Percentiles rank a stretch among this genome's conserved stretches.
These are phyloP conservation scores for Eristalis pertinax DNA, from an alignment of 2,888 invertebrate species.

Conservation along the genomic window DNA sequence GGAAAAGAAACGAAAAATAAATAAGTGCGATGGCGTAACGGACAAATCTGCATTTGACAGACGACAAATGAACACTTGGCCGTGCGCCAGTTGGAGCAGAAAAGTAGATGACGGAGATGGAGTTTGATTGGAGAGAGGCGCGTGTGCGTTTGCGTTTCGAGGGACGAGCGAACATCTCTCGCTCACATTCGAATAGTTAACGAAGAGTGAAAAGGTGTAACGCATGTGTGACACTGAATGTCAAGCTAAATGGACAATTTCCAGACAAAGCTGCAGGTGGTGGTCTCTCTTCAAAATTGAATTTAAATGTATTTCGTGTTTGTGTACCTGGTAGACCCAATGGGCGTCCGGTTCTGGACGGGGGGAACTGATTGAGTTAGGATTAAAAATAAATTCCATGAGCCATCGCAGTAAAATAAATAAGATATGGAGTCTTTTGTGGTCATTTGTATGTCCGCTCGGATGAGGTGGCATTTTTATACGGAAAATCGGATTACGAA, in stretches of 20 bases:
- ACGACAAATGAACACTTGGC: conserved; percentile 4
- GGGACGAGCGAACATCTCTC: neutral
- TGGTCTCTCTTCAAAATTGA: neutral
- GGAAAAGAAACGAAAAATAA: neutral
- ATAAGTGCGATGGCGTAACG: neutral
- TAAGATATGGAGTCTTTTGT: too few relatives aligned
- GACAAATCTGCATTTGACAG: conserved; percentile 3
- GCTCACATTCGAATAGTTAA: conserved; percentile 56
- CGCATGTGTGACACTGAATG: conserved; percentile 23
- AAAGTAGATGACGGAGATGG: too few relatives aligned
- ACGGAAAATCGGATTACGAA: too few relatives aligned
- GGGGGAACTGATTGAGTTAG: too few relatives aligned
- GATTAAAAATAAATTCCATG: neutral
- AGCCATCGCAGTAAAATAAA: too few relatives aligned
- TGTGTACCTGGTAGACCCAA: neutral
- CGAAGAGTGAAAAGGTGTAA: conserved; percentile 53
- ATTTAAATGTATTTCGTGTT: neutral
- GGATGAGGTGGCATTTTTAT: too few relatives aligned
- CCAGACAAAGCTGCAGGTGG: neutral
- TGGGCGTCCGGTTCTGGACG: neutral
- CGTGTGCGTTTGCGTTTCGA: neutral
- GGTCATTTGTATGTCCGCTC: too few relatives aligned
- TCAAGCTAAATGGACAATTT: conserved; percentile 24
- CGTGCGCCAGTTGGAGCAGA: neutral
- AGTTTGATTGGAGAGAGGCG: conserved; percentile 16